Evolutionary conservation across 2,113 vertebrate genomes (phyloP).

Genomic region (Rhineura floridana): DNA sequence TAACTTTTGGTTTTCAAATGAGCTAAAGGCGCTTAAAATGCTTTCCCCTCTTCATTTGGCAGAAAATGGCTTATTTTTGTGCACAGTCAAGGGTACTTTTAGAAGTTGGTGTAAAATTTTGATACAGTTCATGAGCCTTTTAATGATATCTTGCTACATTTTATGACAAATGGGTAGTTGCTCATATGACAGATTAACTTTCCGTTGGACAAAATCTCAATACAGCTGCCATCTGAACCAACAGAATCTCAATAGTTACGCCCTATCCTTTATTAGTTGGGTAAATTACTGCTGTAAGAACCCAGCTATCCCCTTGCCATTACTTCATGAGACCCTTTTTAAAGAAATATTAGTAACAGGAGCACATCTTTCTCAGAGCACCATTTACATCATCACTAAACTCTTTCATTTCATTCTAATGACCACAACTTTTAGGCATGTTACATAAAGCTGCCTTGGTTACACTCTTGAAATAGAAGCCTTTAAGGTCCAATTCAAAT

Average conservation of each 20-base stretch:
- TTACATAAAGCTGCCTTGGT: not conserved
- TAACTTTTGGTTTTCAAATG: conserved; percentile 74
- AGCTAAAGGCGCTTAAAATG: conserved; percentile 67
- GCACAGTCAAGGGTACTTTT: conserved; percentile 5
- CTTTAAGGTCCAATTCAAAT: not conserved
- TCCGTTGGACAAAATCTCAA: not conserved
- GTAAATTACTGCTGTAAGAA: not conserved
- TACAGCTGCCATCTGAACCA: not conserved
- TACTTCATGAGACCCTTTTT: not conserved
- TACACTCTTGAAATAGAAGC: not conserved
- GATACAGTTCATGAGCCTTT: fast-evolving
- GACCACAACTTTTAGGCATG: not conserved
- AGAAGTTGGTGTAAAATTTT: fast-evolving
- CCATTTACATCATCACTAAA: not conserved
- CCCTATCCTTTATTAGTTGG: not conserved
- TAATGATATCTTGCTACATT: conserved; percentile 4
- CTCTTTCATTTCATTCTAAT: not conserved
- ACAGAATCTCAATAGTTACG: not conserved
- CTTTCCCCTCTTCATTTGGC: conserved; percentile 59
- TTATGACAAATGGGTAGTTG: not conserved
- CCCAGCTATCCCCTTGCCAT: not conserved
- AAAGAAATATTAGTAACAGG: not conserved
- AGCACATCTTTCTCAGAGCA: not conserved
- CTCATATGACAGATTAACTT: not conserved
- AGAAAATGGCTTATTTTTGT: conserved; percentile 46